Conservation (phyloP, 2,888 invertebrate species). For the Sycophila texana region DNA sequence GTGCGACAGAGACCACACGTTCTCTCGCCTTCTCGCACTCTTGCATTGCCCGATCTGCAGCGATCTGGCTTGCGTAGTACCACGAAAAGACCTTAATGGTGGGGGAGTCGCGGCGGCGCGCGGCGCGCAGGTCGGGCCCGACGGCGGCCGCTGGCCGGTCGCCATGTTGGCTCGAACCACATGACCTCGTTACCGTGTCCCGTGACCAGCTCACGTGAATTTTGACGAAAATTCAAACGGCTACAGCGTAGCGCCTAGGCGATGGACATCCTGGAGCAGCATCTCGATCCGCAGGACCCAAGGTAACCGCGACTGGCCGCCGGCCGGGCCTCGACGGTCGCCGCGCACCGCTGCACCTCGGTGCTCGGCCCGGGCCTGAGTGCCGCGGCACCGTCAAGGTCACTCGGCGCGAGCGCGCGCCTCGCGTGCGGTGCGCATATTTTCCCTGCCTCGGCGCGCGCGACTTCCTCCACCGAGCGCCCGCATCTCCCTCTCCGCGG, state of each 20-base stretch:
- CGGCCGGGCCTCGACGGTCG: too few species aligned
- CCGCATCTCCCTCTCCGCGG: neutral
- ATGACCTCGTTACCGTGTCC: conserved; percentile 76
- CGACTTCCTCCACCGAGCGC: neutral
- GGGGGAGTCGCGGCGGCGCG: conserved; percentile 26
- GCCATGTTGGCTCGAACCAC: conserved; percentile 65
- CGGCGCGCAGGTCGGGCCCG: conserved; percentile 43
- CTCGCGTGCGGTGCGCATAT: neutral
- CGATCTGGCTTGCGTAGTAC: too few species aligned
- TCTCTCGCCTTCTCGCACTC: too few species aligned
- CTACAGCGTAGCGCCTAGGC: conserved; percentile 12
- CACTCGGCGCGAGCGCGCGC: conserved; percentile 59
- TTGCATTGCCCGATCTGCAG: too few species aligned
- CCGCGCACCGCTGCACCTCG: neutral
- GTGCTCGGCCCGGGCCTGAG: neutral
- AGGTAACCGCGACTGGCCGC: conserved; percentile 64
- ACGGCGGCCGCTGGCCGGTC: neutral
- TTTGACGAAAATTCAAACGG: conserved; percentile 65
- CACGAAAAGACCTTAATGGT: neutral
- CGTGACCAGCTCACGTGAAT: conserved; percentile 76
- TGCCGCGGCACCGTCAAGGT: conserved; percentile 68
- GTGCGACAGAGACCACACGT: too few species aligned
- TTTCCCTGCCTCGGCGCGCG: neutral
- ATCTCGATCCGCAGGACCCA: conserved; percentile 73
- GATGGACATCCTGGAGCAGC: conserved; percentile 74